Conservation (phyloP, 2,888 invertebrate species). For the Thecocarcelia acutangulata region DNA sequence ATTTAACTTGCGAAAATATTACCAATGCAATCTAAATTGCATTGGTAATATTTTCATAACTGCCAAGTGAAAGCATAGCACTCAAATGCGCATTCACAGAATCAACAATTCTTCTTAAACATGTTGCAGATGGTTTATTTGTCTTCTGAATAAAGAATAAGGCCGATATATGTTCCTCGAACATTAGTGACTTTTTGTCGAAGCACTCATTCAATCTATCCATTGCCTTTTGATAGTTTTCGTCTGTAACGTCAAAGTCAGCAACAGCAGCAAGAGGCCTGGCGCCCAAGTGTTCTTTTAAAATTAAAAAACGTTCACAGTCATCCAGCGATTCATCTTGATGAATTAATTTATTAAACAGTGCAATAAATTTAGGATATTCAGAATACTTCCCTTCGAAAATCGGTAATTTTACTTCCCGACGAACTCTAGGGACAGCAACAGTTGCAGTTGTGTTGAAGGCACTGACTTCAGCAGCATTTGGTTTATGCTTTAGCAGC, state of each 20-base stretch:
- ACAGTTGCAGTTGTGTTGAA: slow-evolving; percentile 4
- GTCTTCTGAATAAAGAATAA: slow-evolving; percentile 51
- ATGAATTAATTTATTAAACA: slow-evolving; percentile 65
- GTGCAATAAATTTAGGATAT: slow-evolving; percentile 62
- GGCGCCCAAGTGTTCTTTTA: slow-evolving; percentile 48
- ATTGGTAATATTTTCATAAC: slow-evolving; percentile 55
- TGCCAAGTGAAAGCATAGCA: slow-evolving; percentile 57
- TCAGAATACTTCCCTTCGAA: slow-evolving; percentile 65
- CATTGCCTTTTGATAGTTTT: slow-evolving; percentile 63
- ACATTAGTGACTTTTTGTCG: slow-evolving; percentile 66
- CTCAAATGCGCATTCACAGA: slow-evolving; percentile 58
- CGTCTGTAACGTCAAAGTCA: slow-evolving; percentile 62
- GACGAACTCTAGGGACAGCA: slow-evolving; percentile 43
- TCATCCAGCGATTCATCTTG: slow-evolving; percentile 61
- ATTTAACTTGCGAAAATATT: slow-evolving; percentile 54
- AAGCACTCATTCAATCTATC: slow-evolving; percentile 54
- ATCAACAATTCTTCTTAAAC: slow-evolving; percentile 59
- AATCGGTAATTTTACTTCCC: slow-evolving; percentile 60
- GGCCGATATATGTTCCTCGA: slow-evolving; percentile 63
- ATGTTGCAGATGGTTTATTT: slow-evolving; percentile 50
- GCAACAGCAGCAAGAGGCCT: slow-evolving; percentile 53
- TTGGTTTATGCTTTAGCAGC: slow-evolving; percentile 27
- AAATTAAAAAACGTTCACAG: slow-evolving; percentile 45
- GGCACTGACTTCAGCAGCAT: slow-evolving; percentile 36
- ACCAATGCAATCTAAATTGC: slow-evolving; percentile 63